phyloP scores from a whole-genome alignment of 1,140 invertebrate species.

The Meloidogyne floridensis region DNA sequence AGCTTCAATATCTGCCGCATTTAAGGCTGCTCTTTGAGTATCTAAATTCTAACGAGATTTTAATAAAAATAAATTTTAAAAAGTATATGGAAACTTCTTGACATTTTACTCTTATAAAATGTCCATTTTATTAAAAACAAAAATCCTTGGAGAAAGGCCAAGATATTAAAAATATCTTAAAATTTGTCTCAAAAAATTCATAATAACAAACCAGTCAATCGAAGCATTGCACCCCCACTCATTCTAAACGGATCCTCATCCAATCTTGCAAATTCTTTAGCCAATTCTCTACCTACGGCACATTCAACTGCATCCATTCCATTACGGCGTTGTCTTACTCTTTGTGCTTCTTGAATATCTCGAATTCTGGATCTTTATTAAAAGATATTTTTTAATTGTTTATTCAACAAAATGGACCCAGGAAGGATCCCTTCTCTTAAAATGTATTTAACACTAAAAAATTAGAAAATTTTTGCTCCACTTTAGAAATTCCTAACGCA shows the following conservation, averaged over 20 bases:
- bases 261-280: conserved; percentile 53
- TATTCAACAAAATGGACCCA: not conserved
- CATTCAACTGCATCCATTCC: conserved; percentile 64
- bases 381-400: not conserved
- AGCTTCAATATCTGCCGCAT: conserved; percentile 59
- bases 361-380: conserved; percentile 27
- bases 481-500: no score
- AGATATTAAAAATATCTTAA: no score
- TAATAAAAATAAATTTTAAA: not conserved
- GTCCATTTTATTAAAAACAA: not conserved
- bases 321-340: conserved; percentile 49
- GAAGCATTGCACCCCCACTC: conserved; percentile 57
- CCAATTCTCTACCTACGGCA: conserved; percentile 61
- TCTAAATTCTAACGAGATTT: conserved; percentile 15
- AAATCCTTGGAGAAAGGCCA: not conserved
- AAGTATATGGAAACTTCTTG: not conserved
- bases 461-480: not conserved
- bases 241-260: conserved; percentile 61
- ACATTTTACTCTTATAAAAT: no score
- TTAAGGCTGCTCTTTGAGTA: conserved; percentile 52
- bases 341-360: conserved; percentile 60
- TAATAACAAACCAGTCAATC: conserved; percentile 33
- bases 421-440: not conserved
- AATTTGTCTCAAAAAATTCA: not conserved
- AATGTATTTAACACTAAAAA: not conserved